Evolutionary conservation across 2,888 invertebrate species (phyloP), one percentile per base, ranked within the genome.

Genomic region (Sthenelais limicola): DNA sequence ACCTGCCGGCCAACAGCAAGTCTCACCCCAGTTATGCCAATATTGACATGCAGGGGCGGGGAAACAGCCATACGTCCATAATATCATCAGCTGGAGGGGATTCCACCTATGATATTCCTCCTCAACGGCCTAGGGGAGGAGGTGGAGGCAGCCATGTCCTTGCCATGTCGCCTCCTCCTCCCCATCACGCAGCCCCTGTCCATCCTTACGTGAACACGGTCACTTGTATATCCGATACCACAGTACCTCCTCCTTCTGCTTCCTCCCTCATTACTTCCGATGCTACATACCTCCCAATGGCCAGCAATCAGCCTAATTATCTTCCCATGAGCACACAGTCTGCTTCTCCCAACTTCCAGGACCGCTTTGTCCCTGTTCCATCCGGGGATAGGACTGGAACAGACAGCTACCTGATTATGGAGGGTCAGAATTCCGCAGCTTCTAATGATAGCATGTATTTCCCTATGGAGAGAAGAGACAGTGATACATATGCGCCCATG

Each of bases 1-100:
- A 85, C 70, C 68, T 85, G n/a, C 84, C 83, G 21, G 70, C 78
- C 21, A 82, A 79, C 71, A 82, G 82, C 75, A 78, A 76, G 72
- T 73, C 54, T 4, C 51, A 49, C 43, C 54, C 54, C 33, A 51
- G 54, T 24, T 69, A 69, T 18, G 38, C 21, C 2, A 35, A 66
- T 28, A 15, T 35, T n/a, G 66, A 66, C 47, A 15, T 43, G 12
- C 47, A 43, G 12, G 47, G 18, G 12, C 12, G 18, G 12, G 18
- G 47, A 18, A n/a, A n/a, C n/a, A n/a, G n/a, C n/a, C n/a, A n/a
- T 35, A 62, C 35, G 35, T 35, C 35, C 51, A 51, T 21, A 15
- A n/a, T n/a, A n/a, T n/a, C n/a, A n/a, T n/a, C n/a, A n/a, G n/a
- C n/a, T n/a, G n/a, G n/a, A n/a, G n/a, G 21, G 21, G 66, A 66